Evolutionary conservation across 2,888 invertebrate genomes (phyloP).

Genomic region (Oscheius myriophilus): DNA sequence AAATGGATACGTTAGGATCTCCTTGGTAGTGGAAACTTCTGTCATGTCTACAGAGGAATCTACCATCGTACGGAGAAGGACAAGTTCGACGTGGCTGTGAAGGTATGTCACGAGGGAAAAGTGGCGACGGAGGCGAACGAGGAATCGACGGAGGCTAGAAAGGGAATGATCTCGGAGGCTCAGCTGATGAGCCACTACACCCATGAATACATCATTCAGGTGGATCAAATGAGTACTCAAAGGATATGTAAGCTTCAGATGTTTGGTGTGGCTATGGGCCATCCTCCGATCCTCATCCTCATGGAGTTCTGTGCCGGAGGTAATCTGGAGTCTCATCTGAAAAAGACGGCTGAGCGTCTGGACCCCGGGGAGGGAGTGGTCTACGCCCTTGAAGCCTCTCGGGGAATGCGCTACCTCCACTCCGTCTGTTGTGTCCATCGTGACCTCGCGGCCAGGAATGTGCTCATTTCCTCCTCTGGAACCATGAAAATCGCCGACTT

Average conservation of each 20-base stretch:
- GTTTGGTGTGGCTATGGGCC: slow-evolving; percentile 95
- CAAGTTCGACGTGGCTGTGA: not conserved
- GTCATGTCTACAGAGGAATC: slow-evolving; percentile 28
- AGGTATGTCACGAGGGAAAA: slow-evolving; percentile 28
- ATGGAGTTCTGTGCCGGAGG: slow-evolving; percentile 85
- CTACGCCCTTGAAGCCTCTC: slow-evolving; percentile 74
- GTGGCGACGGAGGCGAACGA: slow-evolving; percentile 24
- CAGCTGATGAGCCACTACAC: slow-evolving; percentile 50
- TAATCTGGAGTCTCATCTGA: slow-evolving; percentile 44
- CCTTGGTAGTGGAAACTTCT: slow-evolving; percentile 44
- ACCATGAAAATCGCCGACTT: slow-evolving; percentile 50
- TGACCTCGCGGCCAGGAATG: slow-evolving; percentile 75
- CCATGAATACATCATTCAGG: slow-evolving; percentile 46
- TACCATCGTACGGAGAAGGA: not conserved
- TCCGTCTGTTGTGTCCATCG: slow-evolving; percentile 85
- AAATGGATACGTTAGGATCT: slow-evolving; percentile 13
- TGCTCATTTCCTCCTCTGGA: slow-evolving; percentile 2
- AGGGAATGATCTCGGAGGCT: slow-evolving; percentile 55
- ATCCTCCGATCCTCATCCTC: slow-evolving; percentile 96
- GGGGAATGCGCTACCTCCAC: slow-evolving; percentile 85
- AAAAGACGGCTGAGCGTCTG: slow-evolving; percentile 24
- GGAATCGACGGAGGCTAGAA: slow-evolving; percentile 33
- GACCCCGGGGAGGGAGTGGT: slow-evolving; percentile 32
- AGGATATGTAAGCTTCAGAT: slow-evolving; percentile 78
- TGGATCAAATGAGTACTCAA: too few relatives aligned